Conservation (phyloP, 2,797 vertebrate species). For the Sebastes trivittatus region DNA sequence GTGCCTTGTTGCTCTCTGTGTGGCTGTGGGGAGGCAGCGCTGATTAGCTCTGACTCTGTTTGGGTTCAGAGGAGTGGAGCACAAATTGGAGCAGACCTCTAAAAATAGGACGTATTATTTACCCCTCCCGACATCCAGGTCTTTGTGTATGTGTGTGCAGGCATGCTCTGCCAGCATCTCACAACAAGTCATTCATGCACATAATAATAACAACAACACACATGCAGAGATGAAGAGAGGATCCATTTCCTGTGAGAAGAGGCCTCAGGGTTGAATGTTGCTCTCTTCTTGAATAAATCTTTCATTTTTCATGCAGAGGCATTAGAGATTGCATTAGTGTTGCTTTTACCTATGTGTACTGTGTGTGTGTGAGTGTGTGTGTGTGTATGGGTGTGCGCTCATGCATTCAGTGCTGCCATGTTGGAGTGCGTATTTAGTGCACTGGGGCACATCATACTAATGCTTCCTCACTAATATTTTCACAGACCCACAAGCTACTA, state of each 20-base stretch:
- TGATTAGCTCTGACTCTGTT: constrained; percentile 63
- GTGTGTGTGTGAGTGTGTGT: background rate
- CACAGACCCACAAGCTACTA: background rate
- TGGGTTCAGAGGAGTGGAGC: constrained; percentile 57
- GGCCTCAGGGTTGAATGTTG: constrained; percentile 28
- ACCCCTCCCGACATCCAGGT: constrained; percentile 55
- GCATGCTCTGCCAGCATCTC: constrained; percentile 24
- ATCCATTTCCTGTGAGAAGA: constrained; percentile 42
- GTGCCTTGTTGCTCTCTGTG: constrained; percentile 1
- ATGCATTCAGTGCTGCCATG: background rate
- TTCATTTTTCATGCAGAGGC: constrained; percentile 35
- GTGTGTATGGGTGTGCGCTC: background rate
- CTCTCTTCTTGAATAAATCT: constrained; percentile 48
- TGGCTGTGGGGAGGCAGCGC: constrained; percentile 23
- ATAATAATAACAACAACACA: constrained; percentile 14
- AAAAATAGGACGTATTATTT: constrained; percentile 71
- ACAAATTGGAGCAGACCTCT: constrained; percentile 71
- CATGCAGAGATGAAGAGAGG: constrained; percentile 4
- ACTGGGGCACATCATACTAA: background rate
- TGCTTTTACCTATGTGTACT: background rate
- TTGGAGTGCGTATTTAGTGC: background rate
- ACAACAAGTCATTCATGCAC: constrained; percentile 41
- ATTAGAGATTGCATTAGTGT: constrained; percentile 9
- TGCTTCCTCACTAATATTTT: constrained; percentile 4
- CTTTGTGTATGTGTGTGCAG: constrained; percentile 46